phyloP scores from a whole-genome alignment of 2,888 invertebrate species.

The Himalopsyche anomala region DNA sequence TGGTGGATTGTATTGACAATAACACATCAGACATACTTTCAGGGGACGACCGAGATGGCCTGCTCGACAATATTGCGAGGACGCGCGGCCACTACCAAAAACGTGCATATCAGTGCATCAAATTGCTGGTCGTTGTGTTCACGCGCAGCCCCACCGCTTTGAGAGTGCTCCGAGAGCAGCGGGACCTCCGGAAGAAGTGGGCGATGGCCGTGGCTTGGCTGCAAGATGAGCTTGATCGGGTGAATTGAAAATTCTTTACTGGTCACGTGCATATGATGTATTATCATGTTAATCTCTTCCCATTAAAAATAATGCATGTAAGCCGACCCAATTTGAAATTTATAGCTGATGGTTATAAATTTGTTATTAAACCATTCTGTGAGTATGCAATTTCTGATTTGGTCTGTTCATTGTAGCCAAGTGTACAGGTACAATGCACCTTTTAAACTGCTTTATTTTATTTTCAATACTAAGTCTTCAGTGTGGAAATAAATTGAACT shows the following conservation, averaged over 20 bases:
- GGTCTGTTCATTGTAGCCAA: too few relatives aligned
- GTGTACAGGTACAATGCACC: too few relatives aligned
- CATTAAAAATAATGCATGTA: too few relatives aligned
- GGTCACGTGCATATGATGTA: too few relatives aligned
- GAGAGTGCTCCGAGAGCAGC: constrained; percentile 86
- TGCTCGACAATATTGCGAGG: constrained; percentile 94
- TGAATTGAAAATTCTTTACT: constrained; percentile 68
- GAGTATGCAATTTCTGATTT: too few relatives aligned
- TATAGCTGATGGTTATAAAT: too few relatives aligned
- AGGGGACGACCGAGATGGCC: constrained; percentile 88
- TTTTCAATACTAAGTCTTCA: too few relatives aligned
- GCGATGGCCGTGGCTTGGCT: constrained; percentile 94
- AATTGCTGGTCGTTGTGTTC: constrained; percentile 94
- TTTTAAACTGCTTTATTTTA: too few relatives aligned
- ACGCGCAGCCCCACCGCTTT: constrained; percentile 89
- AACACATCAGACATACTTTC: constrained; percentile 43
- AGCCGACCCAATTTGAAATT: too few relatives aligned
- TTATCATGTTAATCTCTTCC: too few relatives aligned
- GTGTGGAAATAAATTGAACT: too few relatives aligned
- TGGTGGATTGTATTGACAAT: constrained; percentile 5
- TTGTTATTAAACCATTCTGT: too few relatives aligned
- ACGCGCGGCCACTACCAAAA: constrained; percentile 97
- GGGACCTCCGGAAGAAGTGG: constrained; percentile 91
- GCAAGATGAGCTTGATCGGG: constrained; percentile 93
- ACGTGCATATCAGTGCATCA: constrained; percentile 97